Conservation (phyloP, 1,140 invertebrate genomes). For the Diachasmimorpha longicaudata region DNA sequence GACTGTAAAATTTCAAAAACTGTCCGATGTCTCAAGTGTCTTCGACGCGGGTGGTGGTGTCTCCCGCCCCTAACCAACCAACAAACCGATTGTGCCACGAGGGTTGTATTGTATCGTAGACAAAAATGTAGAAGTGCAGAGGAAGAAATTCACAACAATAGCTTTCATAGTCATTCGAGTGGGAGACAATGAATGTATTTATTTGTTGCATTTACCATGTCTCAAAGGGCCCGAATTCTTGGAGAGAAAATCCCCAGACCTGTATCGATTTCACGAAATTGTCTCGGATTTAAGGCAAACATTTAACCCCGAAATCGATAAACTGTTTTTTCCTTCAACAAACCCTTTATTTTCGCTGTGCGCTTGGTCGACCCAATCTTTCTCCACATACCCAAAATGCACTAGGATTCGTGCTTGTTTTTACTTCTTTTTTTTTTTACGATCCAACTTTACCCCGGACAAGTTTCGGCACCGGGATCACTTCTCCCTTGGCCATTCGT, state of each 20-base stretch:
- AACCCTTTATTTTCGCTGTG: neutral
- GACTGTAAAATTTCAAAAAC: conserved; percentile 4
- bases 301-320: neutral
- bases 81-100: neutral
- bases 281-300: neutral
- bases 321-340: neutral
- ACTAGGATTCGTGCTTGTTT: neutral
- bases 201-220: neutral
- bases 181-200: neutral
- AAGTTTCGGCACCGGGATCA: conserved; percentile 35
- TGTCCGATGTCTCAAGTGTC: neutral
- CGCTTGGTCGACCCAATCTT: neutral
- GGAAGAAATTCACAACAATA: neutral
- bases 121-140: conserved; percentile 2
- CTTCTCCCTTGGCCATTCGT: neutral
- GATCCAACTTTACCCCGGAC: conserved; percentile 41
- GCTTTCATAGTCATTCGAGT: neutral
- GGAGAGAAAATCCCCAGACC: neutral
- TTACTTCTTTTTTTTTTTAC: conserved; percentile 37
- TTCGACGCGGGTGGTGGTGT: conserved; percentile 2
- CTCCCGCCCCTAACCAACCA: neutral
- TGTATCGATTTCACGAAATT: neutral
- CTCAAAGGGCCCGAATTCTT: neutral
- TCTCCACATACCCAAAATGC: neutral
- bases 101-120: neutral